phyloP scores from a whole-genome alignment of 1,140 invertebrate species.

The Neodiprion pinetum region DNA sequence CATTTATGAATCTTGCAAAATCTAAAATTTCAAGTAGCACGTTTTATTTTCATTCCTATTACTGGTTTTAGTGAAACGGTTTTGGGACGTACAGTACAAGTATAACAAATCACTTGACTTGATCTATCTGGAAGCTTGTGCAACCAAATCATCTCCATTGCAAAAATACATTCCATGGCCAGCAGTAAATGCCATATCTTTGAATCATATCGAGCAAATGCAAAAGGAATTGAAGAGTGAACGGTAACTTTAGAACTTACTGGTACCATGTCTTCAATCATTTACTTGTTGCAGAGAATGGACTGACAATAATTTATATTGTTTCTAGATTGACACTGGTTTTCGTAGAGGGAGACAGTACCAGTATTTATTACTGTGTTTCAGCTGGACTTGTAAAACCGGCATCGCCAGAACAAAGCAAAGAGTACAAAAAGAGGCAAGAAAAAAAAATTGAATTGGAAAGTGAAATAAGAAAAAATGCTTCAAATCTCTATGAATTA shows the following conservation, averaged over 20 bases:
- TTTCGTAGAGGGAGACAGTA: constrained; percentile 54
- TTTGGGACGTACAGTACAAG: constrained; percentile 54
- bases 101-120: constrained; percentile 47
- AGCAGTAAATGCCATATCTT: constrained; percentile 39
- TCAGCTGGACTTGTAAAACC: constrained; percentile 50
- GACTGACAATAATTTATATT: not conserved
- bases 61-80: constrained; percentile 39
- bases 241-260: constrained; percentile 37
- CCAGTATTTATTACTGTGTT: constrained; percentile 52
- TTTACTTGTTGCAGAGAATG: not conserved
- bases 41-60: constrained; percentile 9
- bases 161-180: constrained; percentile 55
- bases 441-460: constrained; percentile 46
- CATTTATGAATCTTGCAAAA: too few species aligned
- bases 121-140: constrained; percentile 51
- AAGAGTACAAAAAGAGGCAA: constrained; percentile 40
- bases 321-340: constrained; percentile 53
- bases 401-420: constrained; percentile 43
- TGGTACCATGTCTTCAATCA: not conserved
- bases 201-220: constrained; percentile 52
- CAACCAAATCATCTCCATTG: constrained; percentile 34
- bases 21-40: too few species aligned
- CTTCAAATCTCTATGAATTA: constrained; percentile 51
- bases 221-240: constrained; percentile 40
- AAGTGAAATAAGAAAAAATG: constrained; percentile 50